Evolutionary conservation across 1,140 invertebrate species (phyloP).

Genomic region (Parasteatoda tepidariorum): DNA sequence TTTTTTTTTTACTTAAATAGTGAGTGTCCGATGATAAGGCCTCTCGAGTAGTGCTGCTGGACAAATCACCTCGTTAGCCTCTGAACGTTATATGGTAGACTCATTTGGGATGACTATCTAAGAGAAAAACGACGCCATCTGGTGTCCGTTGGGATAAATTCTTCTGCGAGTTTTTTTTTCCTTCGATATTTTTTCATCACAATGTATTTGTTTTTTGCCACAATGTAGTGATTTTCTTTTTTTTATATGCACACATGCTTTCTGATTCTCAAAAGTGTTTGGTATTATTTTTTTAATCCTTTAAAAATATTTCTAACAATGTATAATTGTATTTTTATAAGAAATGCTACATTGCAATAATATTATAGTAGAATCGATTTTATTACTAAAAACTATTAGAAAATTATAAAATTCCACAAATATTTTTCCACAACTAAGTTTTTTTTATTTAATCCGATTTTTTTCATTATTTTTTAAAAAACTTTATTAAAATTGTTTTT

Average conservation of each 20-base stretch:
- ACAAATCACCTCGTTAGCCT: conserved; percentile 38
- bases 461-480: no score
- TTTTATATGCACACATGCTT: background rate
- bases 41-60: conserved; percentile 8
- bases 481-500: no score
- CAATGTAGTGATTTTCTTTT: background rate
- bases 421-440: no score
- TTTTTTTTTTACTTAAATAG: conserved; percentile 29
- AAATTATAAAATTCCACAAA: no score
- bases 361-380: no score
- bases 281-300: background rate
- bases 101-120: background rate
- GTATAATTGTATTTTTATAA: no score
- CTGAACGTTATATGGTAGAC: background rate
- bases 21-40: conserved; percentile 16
- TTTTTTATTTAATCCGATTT: no score
- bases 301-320: no score
- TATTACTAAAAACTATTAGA: no score
- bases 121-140: conserved; percentile 15
- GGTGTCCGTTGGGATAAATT: background rate
- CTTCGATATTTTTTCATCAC: no score
- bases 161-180: background rate
- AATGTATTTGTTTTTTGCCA: background rate
- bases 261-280: background rate
- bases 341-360: no score